Conservation (phyloP, 2,888 invertebrate genomes). For the Drosophila monieri region DNA sequence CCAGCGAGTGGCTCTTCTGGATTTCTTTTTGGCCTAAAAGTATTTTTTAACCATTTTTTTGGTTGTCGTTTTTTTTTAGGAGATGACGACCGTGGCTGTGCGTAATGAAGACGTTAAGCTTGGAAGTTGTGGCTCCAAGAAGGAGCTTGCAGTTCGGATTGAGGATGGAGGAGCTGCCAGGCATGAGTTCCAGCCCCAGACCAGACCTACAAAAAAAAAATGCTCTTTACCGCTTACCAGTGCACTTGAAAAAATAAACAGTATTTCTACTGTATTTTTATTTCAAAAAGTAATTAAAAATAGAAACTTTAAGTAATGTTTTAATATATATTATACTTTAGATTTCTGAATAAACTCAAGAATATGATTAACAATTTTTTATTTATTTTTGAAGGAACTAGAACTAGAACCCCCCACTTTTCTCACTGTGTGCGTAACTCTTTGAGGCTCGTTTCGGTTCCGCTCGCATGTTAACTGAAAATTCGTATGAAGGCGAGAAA, state of each 20-base stretch:
- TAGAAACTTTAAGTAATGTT: too few species aligned
- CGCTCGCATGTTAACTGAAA: slow-evolving; percentile 79
- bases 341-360: not conserved
- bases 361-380: not conserved
- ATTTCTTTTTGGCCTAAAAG: not conserved
- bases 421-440: slow-evolving; percentile 64
- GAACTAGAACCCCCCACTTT: not conserved
- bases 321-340: not conserved
- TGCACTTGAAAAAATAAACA: not conserved
- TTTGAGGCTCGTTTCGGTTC: slow-evolving; percentile 76
- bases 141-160: not conserved
- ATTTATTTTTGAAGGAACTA: not conserved
- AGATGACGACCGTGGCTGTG: slow-evolving; percentile 70
- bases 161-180: slow-evolving; percentile 49
- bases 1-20: slow-evolving; percentile 5
- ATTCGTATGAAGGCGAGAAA: slow-evolving; percentile 82
- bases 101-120: slow-evolving; percentile 78
- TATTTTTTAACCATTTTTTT: not conserved
- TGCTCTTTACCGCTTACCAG: slow-evolving; percentile 7
- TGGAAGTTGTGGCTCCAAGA: slow-evolving; percentile 30
- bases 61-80: slow-evolving; percentile 1
- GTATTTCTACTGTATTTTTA: too few species aligned
- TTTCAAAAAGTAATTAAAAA: too few species aligned
- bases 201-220: not conserved
- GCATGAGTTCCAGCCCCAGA: slow-evolving; percentile 58